Conservation (phyloP, 92 coral and sea anemone species). For the Paramuricea clavata region DNA sequence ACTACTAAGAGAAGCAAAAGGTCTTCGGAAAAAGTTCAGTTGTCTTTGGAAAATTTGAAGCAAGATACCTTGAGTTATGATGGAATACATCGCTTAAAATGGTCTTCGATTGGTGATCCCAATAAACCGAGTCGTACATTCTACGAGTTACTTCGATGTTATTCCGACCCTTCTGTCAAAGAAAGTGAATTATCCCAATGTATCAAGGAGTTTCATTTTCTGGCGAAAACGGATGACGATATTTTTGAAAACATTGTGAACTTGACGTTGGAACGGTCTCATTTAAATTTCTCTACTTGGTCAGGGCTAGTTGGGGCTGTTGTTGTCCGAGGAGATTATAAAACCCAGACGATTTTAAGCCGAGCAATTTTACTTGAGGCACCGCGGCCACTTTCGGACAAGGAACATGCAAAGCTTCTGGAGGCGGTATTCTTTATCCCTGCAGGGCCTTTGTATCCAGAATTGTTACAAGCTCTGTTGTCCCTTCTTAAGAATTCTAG, state of each 20-base stretch:
- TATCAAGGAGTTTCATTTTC: conserved; percentile 75
- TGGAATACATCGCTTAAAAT: conserved; percentile 72
- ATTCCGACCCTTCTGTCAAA: conserved; percentile 70
- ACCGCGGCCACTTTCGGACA: conserved; percentile 68
- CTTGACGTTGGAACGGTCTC: conserved; percentile 65
- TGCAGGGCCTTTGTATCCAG: conserved; percentile 76
- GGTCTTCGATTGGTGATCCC: conserved; percentile 78
- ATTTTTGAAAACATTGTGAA: conserved; percentile 54
- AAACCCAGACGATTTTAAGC: conserved; percentile 74
- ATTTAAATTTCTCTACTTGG: conserved; percentile 85
- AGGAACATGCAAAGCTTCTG: conserved; percentile 74
- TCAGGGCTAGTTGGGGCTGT: conserved; percentile 71
- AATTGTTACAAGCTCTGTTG: conserved; percentile 74
- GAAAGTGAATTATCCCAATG: conserved; percentile 79
- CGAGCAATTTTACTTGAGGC: conserved; percentile 62
- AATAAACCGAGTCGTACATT: conserved; percentile 68
- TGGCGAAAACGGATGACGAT: conserved; percentile 63
- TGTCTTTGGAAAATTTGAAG: conserved; percentile 43
- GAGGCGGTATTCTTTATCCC: conserved; percentile 78
- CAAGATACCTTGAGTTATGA: conserved; percentile 72
- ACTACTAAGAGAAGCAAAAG: background rate
- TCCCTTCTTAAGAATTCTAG: conserved; percentile 38
- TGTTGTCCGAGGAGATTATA: conserved; percentile 71
- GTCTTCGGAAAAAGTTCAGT: background rate
- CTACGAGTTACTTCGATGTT: conserved; percentile 80